Conservation (phyloP, 37 sponge, comb jelly and placozoan species). For the Sycon ciliatum region DNA sequence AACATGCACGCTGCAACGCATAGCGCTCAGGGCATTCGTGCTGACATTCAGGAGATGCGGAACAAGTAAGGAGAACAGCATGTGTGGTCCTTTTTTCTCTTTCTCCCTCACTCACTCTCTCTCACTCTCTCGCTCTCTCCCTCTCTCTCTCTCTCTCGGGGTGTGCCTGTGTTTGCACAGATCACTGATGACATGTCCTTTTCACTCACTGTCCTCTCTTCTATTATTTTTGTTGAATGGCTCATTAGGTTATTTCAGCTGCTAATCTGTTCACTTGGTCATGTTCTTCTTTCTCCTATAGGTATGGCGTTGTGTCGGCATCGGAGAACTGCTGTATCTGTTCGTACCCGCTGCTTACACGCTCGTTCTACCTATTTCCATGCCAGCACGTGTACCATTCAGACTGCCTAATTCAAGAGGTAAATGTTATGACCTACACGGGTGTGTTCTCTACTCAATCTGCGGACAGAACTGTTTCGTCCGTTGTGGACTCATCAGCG, state of each 20-base stretch:
- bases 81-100: not conserved
- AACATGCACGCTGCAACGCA: conserved; percentile 91
- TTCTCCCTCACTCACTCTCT: too few relatives aligned
- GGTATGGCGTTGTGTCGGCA: conserved; percentile 60
- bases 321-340: conserved; percentile 63
- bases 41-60: conserved; percentile 77
- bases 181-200: not conserved
- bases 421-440: too few relatives aligned
- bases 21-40: conserved; percentile 71
- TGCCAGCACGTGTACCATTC: conserved; percentile 86
- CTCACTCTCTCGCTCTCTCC: too few relatives aligned
- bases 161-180: not conserved
- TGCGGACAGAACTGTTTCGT: too few relatives aligned
- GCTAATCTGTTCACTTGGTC: too few relatives aligned
- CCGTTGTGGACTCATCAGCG: too few relatives aligned
- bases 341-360: conserved; percentile 55
- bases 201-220: not conserved
- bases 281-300: too few relatives aligned
- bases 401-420: conserved; percentile 63
- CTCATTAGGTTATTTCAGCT: not conserved
- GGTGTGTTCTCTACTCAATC: too few relatives aligned
- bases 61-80: conserved; percentile 51
- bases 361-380: conserved; percentile 88
- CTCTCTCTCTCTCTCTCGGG: too few relatives aligned
- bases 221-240: not conserved